Conservation (phyloP, 2,113 vertebrate species). For the Sinocyclocheilus rhinocerous region DNA sequence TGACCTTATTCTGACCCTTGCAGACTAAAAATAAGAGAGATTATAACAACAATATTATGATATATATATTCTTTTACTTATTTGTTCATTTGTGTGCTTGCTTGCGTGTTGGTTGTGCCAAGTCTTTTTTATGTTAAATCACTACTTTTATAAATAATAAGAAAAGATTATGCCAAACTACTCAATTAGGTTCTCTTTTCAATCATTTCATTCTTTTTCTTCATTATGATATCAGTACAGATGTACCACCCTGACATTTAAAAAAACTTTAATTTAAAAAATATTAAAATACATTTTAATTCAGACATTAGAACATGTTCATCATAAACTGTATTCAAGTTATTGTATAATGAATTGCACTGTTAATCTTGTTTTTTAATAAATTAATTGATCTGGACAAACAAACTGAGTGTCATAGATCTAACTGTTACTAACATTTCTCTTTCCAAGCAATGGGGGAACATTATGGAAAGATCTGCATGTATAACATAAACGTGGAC, state of each 20-base stretch:
- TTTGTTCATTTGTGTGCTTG: not conserved
- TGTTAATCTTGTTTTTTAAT: not conserved
- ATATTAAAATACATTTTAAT: no score
- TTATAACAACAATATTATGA: no score
- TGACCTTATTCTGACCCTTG: not conserved
- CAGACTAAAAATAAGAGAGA: not conserved
- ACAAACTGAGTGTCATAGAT: no score
- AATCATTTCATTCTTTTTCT: not conserved
- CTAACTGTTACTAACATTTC: not conserved
- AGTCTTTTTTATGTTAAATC: not conserved
- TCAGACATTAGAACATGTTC: not conserved
- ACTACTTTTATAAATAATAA: not conserved
- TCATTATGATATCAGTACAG: not conserved
- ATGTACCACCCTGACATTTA: not conserved
- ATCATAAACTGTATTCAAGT: not conserved
- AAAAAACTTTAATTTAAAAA: no score
- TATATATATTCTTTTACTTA: no score
- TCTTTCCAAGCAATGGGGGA: not conserved
- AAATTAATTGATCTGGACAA: not conserved
- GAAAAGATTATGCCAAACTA: not conserved
- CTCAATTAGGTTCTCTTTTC: not conserved
- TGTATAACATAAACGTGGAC: not conserved
- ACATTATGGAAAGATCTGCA: not conserved
- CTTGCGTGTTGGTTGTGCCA: not conserved
- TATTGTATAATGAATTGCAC: not conserved